Percentiles rank a stretch among this genome's conserved stretches.
Conservation (phyloP, 2,113 vertebrate species). For the Urocitellus parryii region DNA sequence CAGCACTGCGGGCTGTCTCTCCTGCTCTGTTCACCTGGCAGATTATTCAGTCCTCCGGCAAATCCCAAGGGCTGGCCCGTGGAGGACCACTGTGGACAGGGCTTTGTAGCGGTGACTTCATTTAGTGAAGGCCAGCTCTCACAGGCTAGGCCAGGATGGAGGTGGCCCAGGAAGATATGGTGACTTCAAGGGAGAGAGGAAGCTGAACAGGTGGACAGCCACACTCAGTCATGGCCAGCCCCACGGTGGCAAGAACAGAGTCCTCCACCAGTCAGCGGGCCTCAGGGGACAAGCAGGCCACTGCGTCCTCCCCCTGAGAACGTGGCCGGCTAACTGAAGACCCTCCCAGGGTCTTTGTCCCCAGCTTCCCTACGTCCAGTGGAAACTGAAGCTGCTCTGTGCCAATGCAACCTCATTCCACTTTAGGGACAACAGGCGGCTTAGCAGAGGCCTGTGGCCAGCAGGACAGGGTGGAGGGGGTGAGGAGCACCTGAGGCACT, state of each 20-base stretch:
- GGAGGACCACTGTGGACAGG: too few species aligned
- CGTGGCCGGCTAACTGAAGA: background rate
- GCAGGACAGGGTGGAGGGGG: too few species aligned
- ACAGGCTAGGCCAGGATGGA: background rate
- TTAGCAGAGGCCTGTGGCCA: background rate
- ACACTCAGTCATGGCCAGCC: background rate
- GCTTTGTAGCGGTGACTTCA: background rate
- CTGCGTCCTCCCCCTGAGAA: background rate
- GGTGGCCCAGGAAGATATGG: background rate
- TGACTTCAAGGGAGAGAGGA: background rate
- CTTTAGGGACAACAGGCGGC: background rate
- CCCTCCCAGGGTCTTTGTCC: background rate
- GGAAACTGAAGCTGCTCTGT: background rate
- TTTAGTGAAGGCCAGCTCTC: background rate
- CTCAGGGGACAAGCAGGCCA: background rate
- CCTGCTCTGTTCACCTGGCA: background rate
- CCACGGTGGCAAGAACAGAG: background rate
- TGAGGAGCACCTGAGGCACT: too few species aligned
- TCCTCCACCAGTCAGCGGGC: background rate
- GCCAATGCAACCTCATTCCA: background rate
- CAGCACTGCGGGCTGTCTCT: background rate
- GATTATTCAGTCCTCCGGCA: too few species aligned
- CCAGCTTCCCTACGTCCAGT: too few species aligned
- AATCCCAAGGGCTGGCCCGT: background rate
- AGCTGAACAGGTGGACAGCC: background rate